Percentiles rank a stretch among this genome's conserved stretches.
Conservation (phyloP, 2,113 vertebrate genomes). For the Oncorhynchus tshawytscha region DNA sequence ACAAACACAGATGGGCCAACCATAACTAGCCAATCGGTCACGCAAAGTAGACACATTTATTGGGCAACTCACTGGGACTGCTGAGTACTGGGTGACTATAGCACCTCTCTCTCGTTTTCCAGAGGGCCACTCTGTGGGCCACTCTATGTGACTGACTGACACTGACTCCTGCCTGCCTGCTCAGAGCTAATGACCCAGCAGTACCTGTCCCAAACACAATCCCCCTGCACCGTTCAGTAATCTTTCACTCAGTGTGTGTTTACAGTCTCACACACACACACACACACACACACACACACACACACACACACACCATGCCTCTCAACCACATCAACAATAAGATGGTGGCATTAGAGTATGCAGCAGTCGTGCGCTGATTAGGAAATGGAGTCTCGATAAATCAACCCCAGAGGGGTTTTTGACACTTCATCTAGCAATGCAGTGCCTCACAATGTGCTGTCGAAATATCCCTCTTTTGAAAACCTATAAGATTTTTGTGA, state of each 20-base stretch:
- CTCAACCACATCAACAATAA: neutral
- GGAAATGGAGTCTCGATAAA: conserved; percentile 6
- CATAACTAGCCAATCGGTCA: conserved; percentile 45
- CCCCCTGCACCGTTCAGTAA: neutral
- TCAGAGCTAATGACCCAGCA: conserved; percentile 47
- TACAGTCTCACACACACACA: too few species aligned
- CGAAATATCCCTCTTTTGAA: neutral
- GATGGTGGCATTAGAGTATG: neutral
- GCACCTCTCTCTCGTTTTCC: too few species aligned
- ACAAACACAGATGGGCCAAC: conserved; percentile 53
- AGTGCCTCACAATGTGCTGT: neutral
- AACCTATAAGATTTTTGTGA: too few species aligned
- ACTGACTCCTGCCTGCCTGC: conserved; percentile 25
- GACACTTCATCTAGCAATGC: conserved; percentile 4
- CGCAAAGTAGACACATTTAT: conserved; percentile 47
- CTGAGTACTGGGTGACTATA: too few species aligned
- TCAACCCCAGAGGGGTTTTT: neutral
- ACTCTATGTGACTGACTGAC: conserved; percentile 25
- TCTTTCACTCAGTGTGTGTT: too few species aligned
- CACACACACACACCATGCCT: too few species aligned
- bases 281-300: too few species aligned
- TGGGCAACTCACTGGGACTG: neutral
- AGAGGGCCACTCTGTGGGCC: conserved; percentile 9
- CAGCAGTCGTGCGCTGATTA: conserved; percentile 20
- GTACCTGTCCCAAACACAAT: neutral